These are phyloP conservation scores for Pterostichus madidus DNA, from an alignment of 2,888 invertebrate genomes.

Conservation along the genomic window DNA sequence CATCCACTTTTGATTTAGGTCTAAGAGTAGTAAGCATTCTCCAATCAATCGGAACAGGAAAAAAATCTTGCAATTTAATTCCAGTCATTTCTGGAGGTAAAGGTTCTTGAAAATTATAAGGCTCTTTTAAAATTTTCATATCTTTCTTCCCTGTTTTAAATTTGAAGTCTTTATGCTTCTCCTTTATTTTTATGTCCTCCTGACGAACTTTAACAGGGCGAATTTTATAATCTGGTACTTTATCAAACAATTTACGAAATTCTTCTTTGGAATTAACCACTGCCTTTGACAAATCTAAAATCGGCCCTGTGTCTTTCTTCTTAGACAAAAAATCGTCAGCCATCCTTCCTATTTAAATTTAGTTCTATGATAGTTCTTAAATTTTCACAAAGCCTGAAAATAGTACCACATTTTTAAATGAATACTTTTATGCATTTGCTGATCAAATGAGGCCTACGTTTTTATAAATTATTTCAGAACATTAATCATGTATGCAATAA, in stretches of 20 bases:
- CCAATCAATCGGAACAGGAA: conserved; percentile 94
- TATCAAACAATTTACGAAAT: conserved; percentile 89
- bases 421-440: conserved; percentile 24
- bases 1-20: conserved; percentile 90
- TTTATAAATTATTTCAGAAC: conserved; percentile 35
- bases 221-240: conserved; percentile 94
- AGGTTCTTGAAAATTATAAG: conserved; percentile 86
- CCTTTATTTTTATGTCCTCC: conserved; percentile 88
- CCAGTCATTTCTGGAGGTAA: conserved; percentile 90
- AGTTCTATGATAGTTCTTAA: conserved; percentile 22
- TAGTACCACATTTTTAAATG: conserved; percentile 40
- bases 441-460: conserved; percentile 58
- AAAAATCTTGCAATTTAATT: conserved; percentile 87
- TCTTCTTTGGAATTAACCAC: conserved; percentile 90
- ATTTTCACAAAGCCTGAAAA: conserved; percentile 62
- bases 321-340: conserved; percentile 91
- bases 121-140: conserved; percentile 82
- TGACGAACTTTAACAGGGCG: conserved; percentile 89
- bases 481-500: conserved; percentile 5
- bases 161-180: conserved; percentile 84
- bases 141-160: conserved; percentile 88
- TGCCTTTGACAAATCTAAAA: conserved; percentile 90
- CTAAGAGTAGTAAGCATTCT: conserved; percentile 93
- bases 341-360: conserved; percentile 72
- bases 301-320: conserved; percentile 91